phyloP scores from a whole-genome alignment of 2,888 invertebrate species.

The Ceramica pisi region DNA sequence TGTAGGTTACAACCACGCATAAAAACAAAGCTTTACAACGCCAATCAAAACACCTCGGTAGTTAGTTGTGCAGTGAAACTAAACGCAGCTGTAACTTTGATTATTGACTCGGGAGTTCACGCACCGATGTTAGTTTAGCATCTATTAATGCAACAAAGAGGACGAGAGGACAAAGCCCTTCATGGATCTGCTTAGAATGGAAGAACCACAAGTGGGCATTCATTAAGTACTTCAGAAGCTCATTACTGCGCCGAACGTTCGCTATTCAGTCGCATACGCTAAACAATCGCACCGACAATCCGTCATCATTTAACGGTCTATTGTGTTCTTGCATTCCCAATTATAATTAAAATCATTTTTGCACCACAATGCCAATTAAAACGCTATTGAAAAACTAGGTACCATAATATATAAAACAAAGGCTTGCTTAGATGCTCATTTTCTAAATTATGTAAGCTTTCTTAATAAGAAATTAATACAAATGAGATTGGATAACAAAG shows the following conservation, averaged over 20 bases:
- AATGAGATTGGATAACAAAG: conserved; percentile 55
- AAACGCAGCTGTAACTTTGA: conserved; percentile 10
- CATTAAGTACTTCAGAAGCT: conserved; percentile 81
- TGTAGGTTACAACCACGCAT: neutral
- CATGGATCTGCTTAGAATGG: conserved; percentile 68
- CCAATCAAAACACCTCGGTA: conserved; percentile 35
- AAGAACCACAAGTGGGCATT: conserved; percentile 72
- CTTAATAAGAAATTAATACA: conserved; percentile 54
- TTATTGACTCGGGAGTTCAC: conserved; percentile 10
- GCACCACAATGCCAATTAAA: conserved; percentile 74
- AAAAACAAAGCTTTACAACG: conserved; percentile 36
- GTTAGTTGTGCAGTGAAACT: conserved; percentile 36
- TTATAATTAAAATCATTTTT: conserved; percentile 81
- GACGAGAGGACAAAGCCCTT: conserved; percentile 50
- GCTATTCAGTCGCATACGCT: conserved; percentile 81
- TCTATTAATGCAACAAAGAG: conserved; percentile 39
- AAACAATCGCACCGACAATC: conserved; percentile 80
- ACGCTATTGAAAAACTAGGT: conserved; percentile 60
- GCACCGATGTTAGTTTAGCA: conserved; percentile 36
- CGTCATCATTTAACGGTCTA: conserved; percentile 81
- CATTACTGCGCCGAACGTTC: conserved; percentile 82
- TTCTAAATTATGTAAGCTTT: conserved; percentile 55
- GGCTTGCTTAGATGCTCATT: conserved; percentile 52
- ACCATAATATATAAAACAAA: conserved; percentile 55
- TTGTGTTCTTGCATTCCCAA: conserved; percentile 79